These are phyloP conservation scores for Syngnathus scovelli DNA, from an alignment of 2,113 vertebrate species.

Conservation along the genomic window DNA sequence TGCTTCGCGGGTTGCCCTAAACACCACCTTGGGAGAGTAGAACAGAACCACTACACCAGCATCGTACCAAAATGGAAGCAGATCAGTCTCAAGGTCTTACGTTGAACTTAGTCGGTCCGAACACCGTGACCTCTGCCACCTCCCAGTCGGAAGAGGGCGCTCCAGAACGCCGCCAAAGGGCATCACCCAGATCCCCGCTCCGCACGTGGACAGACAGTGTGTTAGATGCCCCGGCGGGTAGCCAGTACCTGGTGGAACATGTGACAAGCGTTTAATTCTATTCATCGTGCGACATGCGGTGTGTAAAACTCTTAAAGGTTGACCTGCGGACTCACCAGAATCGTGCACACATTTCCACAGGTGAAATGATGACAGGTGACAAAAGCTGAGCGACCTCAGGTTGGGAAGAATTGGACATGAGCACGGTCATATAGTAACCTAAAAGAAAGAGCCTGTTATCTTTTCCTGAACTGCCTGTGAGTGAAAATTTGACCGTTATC, in stretches of 20 bases:
- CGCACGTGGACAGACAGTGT: slow-evolving; percentile 52
- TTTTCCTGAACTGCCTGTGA: neutral
- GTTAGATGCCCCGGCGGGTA: slow-evolving; percentile 39
- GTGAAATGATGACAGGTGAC: slow-evolving; percentile 39
- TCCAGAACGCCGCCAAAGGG: slow-evolving; percentile 59
- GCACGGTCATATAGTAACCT: slow-evolving; percentile 66
- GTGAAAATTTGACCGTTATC: neutral
- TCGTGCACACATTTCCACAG: slow-evolving; percentile 56
- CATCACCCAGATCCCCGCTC: slow-evolving; percentile 19
- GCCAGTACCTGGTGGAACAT: slow-evolving; percentile 61
- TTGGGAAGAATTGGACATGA: slow-evolving; percentile 13
- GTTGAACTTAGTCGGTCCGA: slow-evolving; percentile 52
- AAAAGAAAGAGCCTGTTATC: neutral
- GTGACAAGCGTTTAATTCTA: neutral
- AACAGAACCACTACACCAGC: neutral
- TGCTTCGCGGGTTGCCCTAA: slow-evolving; percentile 40
- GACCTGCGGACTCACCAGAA: slow-evolving; percentile 62
- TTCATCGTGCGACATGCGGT: no score
- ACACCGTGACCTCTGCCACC: slow-evolving; percentile 67
- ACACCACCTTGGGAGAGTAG: slow-evolving; percentile 54
- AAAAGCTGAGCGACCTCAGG: slow-evolving; percentile 51
- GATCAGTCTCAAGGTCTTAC: slow-evolving; percentile 26
- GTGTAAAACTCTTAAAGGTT: no score
- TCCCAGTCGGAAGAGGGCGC: slow-evolving; percentile 57
- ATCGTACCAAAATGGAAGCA: neutral